A percentile compares a stretch with the other conserved stretches of the same genome.
phyloP scores from a whole-genome alignment of 2,888 invertebrate species.

The Acronicta leporina region DNA sequence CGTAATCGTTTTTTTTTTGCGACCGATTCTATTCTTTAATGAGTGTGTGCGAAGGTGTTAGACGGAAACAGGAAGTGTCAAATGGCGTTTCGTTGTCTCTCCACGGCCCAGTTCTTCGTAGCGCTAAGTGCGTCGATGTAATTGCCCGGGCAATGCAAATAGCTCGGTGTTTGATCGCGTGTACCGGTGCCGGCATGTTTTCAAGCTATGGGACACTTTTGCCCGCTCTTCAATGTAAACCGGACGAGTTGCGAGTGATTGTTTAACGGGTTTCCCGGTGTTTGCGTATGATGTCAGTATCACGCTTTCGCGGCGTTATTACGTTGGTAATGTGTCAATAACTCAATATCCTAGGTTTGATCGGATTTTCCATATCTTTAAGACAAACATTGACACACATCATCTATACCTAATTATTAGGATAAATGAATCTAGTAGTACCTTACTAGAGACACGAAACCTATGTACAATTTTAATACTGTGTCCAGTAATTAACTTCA shows the following conservation, averaged over 20 bases:
- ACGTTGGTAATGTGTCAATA: constrained; percentile 33
- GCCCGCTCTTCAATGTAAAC: constrained; percentile 58
- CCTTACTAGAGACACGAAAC: too few relatives aligned
- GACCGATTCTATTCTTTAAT: constrained; percentile 56
- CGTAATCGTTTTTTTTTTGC: constrained; percentile 65
- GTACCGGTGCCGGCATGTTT: constrained; percentile 60
- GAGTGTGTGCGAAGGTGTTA: constrained; percentile 60
- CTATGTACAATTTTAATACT: too few relatives aligned
- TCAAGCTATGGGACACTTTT: constrained; percentile 64
- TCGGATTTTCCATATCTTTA: constrained; percentile 14
- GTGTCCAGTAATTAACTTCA: too few relatives aligned
- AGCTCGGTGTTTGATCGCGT: constrained; percentile 71
- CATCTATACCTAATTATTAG: too few relatives aligned
- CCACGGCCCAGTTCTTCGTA: constrained; percentile 84
- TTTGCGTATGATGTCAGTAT: constrained; percentile 59
- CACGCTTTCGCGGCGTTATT: constrained; percentile 51
- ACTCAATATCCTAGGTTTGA: constrained; percentile 18
- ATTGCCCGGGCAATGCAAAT: constrained; percentile 86
- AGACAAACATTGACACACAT: not conserved
- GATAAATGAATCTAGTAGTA: too few relatives aligned
- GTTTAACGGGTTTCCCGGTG: constrained; percentile 72
- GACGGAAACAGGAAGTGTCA: constrained; percentile 87
- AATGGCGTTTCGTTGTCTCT: constrained; percentile 86
- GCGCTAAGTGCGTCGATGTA: constrained; percentile 85
- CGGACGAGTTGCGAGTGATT: constrained; percentile 64